Base-by-base conservation (phyloP, 1,140 invertebrate genomes). In the Zaprionus kolodkinae region DNA sequence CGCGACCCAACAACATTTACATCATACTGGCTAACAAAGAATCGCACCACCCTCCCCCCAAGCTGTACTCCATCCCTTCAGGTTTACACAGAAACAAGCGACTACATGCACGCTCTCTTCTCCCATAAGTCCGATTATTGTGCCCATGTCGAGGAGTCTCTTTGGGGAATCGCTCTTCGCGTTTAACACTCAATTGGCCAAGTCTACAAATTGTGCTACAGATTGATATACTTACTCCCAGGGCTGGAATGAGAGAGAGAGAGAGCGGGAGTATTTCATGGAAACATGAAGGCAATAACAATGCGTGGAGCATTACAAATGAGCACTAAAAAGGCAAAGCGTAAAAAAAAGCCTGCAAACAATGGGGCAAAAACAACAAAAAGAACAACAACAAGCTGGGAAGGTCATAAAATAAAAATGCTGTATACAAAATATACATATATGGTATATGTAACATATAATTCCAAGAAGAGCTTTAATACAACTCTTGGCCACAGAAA, bases 401-500 rank as follows among this genome's bases (percentile, higher is more conserved):
- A 48, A 38, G 76, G 52, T 52, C 79, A 75, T 78, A 61, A 80
- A 71, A 52, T 70, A 67, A 50, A 70, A 70, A 76, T 72, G 60
- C 15, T 50, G 67, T 74, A 59, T 77, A 43, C n/a, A 15, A 9
- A 43, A 43, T 2, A 56, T 80, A 71, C 6, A 56, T 80, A 71
- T 25, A 25, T 52, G 48, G 33, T 63, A 63, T 79, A 67, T 76
- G 66, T 69, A 63, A 67, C 64, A 74, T 74, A 64, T 70, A 85
- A 80, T 84, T 85, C 81, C 9, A 25, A 70, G 81, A 84, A 83
- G 2, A 15, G 78, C 57, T 68, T 54, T 57, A 74, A 69, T 36
- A 61, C 35, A 69, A 55, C 56, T 65, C 48, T 30, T 30, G 6
- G 43, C 17, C 35, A 6, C 38, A 55, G 17, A 21, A 21, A 21